phyloP scores from a whole-genome alignment of 2,113 vertebrate species.

The Synodontis membranacea region DNA sequence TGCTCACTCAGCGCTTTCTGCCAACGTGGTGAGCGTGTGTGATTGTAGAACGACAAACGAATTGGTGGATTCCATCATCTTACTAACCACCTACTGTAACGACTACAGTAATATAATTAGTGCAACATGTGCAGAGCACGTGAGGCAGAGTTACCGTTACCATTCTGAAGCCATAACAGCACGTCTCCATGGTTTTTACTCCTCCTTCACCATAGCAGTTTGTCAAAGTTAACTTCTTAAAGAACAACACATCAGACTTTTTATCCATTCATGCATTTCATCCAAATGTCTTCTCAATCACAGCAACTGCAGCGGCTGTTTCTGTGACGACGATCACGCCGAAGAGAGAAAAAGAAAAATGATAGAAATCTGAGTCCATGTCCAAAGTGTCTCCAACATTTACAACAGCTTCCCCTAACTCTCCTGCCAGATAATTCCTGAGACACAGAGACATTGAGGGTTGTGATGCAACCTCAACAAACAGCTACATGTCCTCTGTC shows the following conservation, averaged over 20 bases:
- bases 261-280: not conserved
- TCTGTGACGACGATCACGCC: not conserved
- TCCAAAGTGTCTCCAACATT: constrained; percentile 11
- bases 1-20: not conserved
- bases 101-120: not conserved
- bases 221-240: not conserved
- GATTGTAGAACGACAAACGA: not conserved
- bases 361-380: not conserved
- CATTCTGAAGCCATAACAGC: not conserved
- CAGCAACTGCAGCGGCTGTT: not conserved
- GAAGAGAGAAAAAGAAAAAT: not conserved
- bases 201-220: not conserved
- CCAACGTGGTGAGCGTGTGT: not conserved
- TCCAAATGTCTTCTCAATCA: not conserved
- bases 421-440: not conserved
- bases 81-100: not conserved
- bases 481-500: constrained; percentile 22
- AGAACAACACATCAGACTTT: not conserved
- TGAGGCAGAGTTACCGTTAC: not conserved
- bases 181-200: not conserved
- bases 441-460: not conserved
- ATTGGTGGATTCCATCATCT: not conserved
- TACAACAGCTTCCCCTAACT: constrained; percentile 1
- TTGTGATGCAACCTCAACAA: constrained; percentile 32
- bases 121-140: not conserved